Base-by-base conservation (phyloP, 2,888 invertebrate species). In the Hyposoter dolosus region DNA sequence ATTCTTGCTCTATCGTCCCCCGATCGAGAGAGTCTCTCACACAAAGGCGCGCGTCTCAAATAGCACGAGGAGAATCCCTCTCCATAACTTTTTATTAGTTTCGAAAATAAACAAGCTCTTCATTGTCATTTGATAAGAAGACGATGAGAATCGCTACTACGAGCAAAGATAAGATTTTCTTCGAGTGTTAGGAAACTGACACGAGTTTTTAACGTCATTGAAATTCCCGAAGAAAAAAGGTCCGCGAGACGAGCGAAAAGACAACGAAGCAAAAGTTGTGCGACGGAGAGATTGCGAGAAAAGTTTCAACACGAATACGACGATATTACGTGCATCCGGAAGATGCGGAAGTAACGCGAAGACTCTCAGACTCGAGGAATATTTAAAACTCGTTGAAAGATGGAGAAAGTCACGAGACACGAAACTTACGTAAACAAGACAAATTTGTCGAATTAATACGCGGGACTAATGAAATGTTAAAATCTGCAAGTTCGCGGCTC, bases 1-100 rank as follows among this genome's bases (percentile, higher is more conserved):
- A 82, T 82, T 82, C 82, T 77, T 82, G 19, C 56, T 69, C 40
- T 60, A 47, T 77, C 76, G 47, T 76, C 12, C 63, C 78, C 28
- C 19, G 71, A 82, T 68, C 75, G 82, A 45, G 50, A 65, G 68
- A 50, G 63, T 43, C 63, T 47, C 40, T 47, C 40, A 10, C 63
- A 76, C 75, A 47, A 63, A 68, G 53, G 56, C 15, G 35, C 43
- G 28, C 63, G 17, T 32, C 10, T 28, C 19, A 65, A 53, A 10
- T 19, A 7, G 28, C 53, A 6, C 75, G 23, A 63, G 63, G 40
- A 63, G 43, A 75, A 60, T 43, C 35, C 40, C 50, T 53, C 32
- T 50, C n/a, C 19, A 35, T 1, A 3, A 50, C 12, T 56, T 40
- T 43, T 56, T 74, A 35, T 74, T 56, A 7, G 9, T 60, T 60